Base-by-base conservation (phyloP, 2,797 vertebrate genomes). In the Otolemur crassicaudatus region DNA sequence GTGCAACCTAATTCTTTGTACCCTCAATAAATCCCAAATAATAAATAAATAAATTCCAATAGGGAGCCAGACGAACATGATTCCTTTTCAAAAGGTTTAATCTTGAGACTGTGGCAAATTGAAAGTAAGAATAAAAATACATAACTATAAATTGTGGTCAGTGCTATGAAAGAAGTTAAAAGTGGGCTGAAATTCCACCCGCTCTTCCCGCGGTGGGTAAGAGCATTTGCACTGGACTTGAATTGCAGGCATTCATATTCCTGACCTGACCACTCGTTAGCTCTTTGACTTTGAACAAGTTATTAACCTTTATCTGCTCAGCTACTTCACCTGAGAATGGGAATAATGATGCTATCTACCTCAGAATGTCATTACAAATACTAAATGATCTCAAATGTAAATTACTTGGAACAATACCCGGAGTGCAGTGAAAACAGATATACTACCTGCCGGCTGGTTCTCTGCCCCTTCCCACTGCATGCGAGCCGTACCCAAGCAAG, bases 381-480 rank as follows among this genome's bases (percentile, higher is more conserved):
- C 49, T 80, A 91, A 91, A 82, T 91, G 16, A 83, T 27, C 23
- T 86, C 49, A 85, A 73, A 63, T 69, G 83, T 37, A 80, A 91
- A 81, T 91, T 43, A 80, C 49, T 34, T 85, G 53, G 19, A 94
- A 67, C 10, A 81, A 73, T 4, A 13, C 1, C 16, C 19, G 13
- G 7, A 7, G 73, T 17, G 22, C 72, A 69, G 34, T 31, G 2
- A 90, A 96, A 93, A 95, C 20, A 88, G 29, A 73, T 80, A 75
- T 75, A 70, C 63, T 8, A 88, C 63, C 25, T 53, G 16, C 34
- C 2, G 46, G 23, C 34, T 5, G 63, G 69, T 87, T 83, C 89
- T 56, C 12, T 76, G 46, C 11, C 53, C 14, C 9, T 58, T 82
- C 86, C 49, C 69, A 79, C 65, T 70, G 58, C 11, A 69, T 5